Conservation (phyloP, 2,797 vertebrate genomes). For the Eulemur coronatus region DNA sequence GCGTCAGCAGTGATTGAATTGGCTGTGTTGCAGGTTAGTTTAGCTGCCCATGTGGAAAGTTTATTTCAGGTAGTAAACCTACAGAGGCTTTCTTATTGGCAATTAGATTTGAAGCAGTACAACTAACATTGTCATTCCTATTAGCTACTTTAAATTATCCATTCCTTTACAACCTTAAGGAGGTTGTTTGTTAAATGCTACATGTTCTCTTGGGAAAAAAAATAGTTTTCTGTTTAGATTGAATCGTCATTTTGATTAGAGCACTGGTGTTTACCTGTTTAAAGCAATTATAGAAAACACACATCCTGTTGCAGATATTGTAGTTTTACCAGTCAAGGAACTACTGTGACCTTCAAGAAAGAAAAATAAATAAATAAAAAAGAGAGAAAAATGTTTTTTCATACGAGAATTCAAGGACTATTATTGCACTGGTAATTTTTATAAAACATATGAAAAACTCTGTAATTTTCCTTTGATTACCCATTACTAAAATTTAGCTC, state of each 20-base stretch:
- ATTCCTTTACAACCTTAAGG: slow-evolving; percentile 34
- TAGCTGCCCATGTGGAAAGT: slow-evolving; percentile 7
- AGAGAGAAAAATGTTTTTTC: neutral
- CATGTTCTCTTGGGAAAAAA: slow-evolving; percentile 38
- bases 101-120: slow-evolving; percentile 61
- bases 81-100: slow-evolving; percentile 55
- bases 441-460: neutral
- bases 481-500: neutral
- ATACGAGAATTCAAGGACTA: neutral
- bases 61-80: slow-evolving; percentile 55
- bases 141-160: slow-evolving; percentile 58
- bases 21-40: neutral
- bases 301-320: slow-evolving; percentile 42
- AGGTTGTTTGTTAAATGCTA: slow-evolving; percentile 57
- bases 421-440: neutral
- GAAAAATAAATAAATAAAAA: neutral
- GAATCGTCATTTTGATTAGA: slow-evolving; percentile 72
- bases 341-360: slow-evolving; percentile 69
- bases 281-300: slow-evolving; percentile 75
- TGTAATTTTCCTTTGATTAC: neutral
- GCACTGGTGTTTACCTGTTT: slow-evolving; percentile 66
- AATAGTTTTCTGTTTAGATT: slow-evolving; percentile 51
- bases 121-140: slow-evolving; percentile 62
- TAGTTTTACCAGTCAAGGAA: slow-evolving; percentile 47
- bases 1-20: neutral